Conservation (phyloP, 2,888 invertebrate genomes). For the Tenthredo distinguenda region DNA sequence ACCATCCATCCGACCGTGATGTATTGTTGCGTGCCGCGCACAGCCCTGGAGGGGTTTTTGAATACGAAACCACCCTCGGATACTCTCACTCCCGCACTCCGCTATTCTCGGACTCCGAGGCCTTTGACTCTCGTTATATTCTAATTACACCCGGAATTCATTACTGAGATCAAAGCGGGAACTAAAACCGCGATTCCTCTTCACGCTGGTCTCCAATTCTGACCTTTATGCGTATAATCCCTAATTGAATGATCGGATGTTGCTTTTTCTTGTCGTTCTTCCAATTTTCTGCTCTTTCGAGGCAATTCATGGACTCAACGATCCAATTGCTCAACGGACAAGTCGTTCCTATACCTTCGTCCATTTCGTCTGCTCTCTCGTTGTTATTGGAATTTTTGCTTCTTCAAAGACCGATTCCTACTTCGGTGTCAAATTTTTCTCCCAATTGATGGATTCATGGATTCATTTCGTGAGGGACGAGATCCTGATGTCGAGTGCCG, state of each 20-base stretch:
- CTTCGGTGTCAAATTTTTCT: too few relatives aligned
- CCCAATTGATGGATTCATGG: too few relatives aligned
- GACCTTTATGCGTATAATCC: too few relatives aligned
- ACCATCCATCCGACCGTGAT: conserved; percentile 74
- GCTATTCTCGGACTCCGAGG: conserved; percentile 20
- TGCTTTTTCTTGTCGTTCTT: neutral
- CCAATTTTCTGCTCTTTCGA: neutral
- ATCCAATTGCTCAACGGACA: neutral
- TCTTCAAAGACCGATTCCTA: too few relatives aligned
- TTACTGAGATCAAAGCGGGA: conserved; percentile 39
- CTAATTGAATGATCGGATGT: neutral
- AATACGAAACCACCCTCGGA: conserved; percentile 69
- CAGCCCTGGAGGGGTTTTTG: conserved; percentile 64
- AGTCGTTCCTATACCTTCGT: neutral
- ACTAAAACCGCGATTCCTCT: neutral
- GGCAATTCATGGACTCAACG: too few relatives aligned
- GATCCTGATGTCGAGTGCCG: neutral
- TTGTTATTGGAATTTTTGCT: too few relatives aligned
- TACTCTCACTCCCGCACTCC: conserved; percentile 57
- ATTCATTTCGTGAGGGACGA: neutral
- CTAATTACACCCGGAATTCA: conserved; percentile 46
- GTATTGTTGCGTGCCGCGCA: conserved; percentile 70
- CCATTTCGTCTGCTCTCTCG: neutral
- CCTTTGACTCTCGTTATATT: conserved; percentile 46
- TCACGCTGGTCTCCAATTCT: neutral